phyloP scores from a whole-genome alignment of 37 sponge, comb jelly and placozoan species.

The Cladorhizidae sp. region DNA sequence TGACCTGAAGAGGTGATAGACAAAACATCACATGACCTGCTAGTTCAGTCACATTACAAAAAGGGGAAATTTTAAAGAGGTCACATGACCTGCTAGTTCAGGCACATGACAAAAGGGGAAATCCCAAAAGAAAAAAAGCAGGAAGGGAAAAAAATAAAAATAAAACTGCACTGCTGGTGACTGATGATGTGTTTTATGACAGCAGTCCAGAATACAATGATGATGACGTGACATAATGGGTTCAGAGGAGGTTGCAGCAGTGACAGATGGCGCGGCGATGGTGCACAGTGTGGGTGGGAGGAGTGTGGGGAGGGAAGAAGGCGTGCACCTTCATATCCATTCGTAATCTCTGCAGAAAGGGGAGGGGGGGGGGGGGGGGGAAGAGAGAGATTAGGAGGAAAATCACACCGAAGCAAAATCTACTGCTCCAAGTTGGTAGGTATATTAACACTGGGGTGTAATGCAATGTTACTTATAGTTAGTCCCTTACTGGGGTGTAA shows the following conservation, averaged over 20 bases:
- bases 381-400: too few relatives aligned
- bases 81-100: too few relatives aligned
- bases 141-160: not conserved
- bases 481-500: too few relatives aligned
- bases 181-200: not conserved
- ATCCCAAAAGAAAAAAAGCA: not conserved
- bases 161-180: not conserved
- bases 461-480: not conserved
- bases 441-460: too few relatives aligned
- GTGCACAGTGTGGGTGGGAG: slow-evolving; percentile 32
- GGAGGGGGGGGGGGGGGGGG: not conserved
- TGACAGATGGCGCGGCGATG: slow-evolving; percentile 49
- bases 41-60: too few relatives aligned
- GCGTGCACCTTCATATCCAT: slow-evolving; percentile 83
- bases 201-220: not conserved
- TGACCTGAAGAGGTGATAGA: too few relatives aligned
- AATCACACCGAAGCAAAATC: too few relatives aligned
- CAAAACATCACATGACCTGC: too few relatives aligned
- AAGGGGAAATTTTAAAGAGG: too few relatives aligned
- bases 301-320: slow-evolving; percentile 84
- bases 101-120: too few relatives aligned
- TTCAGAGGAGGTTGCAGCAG: slow-evolving; percentile 69
- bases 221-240: not conserved
- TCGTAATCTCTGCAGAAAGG: slow-evolving; percentile 37
- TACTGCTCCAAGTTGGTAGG: too few relatives aligned